phyloP scores from a whole-genome alignment of 2,888 invertebrate genomes.

The Nysson spinosus region DNA sequence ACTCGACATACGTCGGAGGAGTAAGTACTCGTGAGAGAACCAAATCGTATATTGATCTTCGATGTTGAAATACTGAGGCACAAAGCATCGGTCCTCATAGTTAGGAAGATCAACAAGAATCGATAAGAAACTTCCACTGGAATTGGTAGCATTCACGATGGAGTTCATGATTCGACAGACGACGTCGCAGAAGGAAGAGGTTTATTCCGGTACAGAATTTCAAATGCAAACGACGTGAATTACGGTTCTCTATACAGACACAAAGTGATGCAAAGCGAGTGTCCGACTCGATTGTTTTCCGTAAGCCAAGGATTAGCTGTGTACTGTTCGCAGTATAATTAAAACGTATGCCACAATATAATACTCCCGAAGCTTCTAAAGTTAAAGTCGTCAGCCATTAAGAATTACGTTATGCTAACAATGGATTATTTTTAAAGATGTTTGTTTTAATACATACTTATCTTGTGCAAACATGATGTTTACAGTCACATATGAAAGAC shows the following conservation, averaged over 20 bases:
- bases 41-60: slow-evolving; percentile 36
- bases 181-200: slow-evolving; percentile 8
- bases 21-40: too few species aligned
- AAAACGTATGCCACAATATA: slow-evolving; percentile 36
- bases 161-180: background rate
- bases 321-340: slow-evolving; percentile 33
- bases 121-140: slow-evolving; percentile 14
- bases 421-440: background rate
- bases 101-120: too few species aligned
- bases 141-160: slow-evolving; percentile 12
- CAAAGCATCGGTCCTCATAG: too few species aligned
- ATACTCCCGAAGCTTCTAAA: slow-evolving; percentile 14
- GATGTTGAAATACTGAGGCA: too few species aligned
- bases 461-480: too few species aligned
- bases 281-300: slow-evolving; percentile 34
- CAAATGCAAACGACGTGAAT: slow-evolving; percentile 43
- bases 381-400: too few species aligned
- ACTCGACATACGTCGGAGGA: too few species aligned
- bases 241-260: slow-evolving; percentile 17
- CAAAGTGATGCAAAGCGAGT: slow-evolving; percentile 30
- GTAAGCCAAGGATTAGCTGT: slow-evolving; percentile 27
- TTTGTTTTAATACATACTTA: background rate
- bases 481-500: too few species aligned
- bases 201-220: slow-evolving; percentile 43
- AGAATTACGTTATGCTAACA: background rate